Conservation (phyloP, 2,888 invertebrate genomes). For the Rhyacophila evoluta region DNA sequence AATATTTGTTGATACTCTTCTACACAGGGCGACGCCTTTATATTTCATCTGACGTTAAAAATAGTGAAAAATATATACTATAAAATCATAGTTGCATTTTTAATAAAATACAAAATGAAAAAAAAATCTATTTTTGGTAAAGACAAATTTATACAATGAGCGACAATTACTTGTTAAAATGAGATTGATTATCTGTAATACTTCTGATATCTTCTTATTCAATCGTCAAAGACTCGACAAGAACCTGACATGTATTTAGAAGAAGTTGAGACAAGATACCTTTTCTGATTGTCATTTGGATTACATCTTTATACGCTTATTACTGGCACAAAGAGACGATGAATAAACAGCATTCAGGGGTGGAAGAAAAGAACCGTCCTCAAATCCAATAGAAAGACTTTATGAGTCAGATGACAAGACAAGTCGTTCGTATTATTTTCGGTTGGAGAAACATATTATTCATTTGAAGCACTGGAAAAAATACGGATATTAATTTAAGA, state of each 20-base stretch:
- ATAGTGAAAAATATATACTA: neutral
- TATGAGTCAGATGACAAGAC: slow-evolving; percentile 41
- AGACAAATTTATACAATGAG: neutral
- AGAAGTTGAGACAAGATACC: neutral
- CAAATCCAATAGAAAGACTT: slow-evolving; percentile 39
- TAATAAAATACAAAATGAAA: neutral
- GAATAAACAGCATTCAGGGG: slow-evolving; percentile 33
- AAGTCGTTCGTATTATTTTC: slow-evolving; percentile 38
- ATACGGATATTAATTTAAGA: slow-evolving; percentile 11
- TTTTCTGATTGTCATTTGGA: slow-evolving; percentile 25
- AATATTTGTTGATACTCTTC: too few species aligned
- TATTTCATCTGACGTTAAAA: too few species aligned
- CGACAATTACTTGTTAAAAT: neutral
- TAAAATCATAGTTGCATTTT: neutral
- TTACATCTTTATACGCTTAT: slow-evolving; percentile 37
- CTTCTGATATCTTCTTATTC: neutral
- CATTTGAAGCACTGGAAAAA: neutral
- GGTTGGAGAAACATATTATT: slow-evolving; percentile 20
- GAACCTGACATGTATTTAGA: neutral
- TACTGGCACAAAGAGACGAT: slow-evolving; percentile 33
- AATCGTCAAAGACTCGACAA: neutral
- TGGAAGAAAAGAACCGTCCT: slow-evolving; percentile 28
- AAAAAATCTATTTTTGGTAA: neutral
- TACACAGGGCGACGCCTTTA: too few species aligned
- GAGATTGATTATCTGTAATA: neutral